A percentile compares a stretch with the other conserved stretches of the same genome.
Conservation (phyloP, 2,888 invertebrate species). For the Ecdyonurus torrentis region DNA sequence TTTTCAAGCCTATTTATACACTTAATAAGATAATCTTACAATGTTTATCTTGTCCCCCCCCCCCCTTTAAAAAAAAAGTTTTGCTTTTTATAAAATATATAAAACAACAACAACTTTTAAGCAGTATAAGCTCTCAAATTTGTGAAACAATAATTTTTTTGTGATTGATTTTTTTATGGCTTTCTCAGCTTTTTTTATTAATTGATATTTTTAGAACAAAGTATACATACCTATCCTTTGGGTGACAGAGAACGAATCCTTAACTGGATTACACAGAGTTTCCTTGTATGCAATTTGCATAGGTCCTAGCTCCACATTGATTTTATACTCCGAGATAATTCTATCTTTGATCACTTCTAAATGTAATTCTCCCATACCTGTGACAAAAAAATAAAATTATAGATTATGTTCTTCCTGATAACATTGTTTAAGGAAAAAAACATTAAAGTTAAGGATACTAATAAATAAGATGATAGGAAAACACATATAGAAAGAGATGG, state of each 20-base stretch:
- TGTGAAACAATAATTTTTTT: too few relatives aligned
- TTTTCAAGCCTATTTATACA: too few relatives aligned
- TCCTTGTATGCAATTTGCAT: conserved; percentile 87
- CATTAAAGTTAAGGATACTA: neutral
- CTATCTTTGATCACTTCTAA: conserved; percentile 85
- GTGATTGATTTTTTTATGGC: too few relatives aligned
- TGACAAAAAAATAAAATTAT: conserved; percentile 14
- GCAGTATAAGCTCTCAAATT: too few relatives aligned
- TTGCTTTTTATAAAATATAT: too few relatives aligned
- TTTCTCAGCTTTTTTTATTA: too few relatives aligned
- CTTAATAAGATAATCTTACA: too few relatives aligned
- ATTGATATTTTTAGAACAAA: too few relatives aligned
- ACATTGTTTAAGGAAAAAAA: conserved; percentile 11
- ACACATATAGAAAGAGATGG: neutral
- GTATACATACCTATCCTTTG: conserved; percentile 46
- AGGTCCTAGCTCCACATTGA: conserved; percentile 80
- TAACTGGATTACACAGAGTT: conserved; percentile 33
- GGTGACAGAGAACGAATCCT: conserved; percentile 35
- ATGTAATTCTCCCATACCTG: conserved; percentile 96
- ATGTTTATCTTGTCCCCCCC: too few relatives aligned
- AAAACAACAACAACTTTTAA: too few relatives aligned
- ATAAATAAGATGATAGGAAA: conserved; percentile 8
- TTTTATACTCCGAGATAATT: conserved; percentile 70
- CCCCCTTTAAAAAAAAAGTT: too few relatives aligned
- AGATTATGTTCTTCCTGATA: neutral